A percentile compares a stretch with the other conserved stretches of the same genome.
These are phyloP conservation scores for Lytechinus pictus DNA, from an alignment of 35 echinoderm and acorn worm species.

Conservation along the genomic window DNA sequence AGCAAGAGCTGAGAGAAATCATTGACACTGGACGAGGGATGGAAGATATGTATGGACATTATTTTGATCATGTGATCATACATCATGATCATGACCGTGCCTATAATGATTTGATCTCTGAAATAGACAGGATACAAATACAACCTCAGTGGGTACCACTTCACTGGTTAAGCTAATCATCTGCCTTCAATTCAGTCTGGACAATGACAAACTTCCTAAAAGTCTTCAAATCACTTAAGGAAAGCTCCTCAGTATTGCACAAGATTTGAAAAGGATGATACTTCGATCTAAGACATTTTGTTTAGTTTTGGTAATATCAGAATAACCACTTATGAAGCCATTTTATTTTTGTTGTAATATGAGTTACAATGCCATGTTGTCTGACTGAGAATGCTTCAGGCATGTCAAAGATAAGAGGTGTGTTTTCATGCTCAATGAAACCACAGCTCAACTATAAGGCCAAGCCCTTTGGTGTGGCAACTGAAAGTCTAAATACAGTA, in stretches of 20 bases:
- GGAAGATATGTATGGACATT: slow-evolving; percentile 95
- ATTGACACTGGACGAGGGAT: slow-evolving; percentile 92
- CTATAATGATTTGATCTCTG: slow-evolving; percentile 71
- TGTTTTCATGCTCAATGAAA: no score
- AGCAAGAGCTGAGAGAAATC: slow-evolving; percentile 92
- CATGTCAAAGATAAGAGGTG: no score
- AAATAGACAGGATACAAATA: slow-evolving; percentile 87
- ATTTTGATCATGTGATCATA: slow-evolving; percentile 96
- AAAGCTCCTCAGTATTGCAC: neutral
- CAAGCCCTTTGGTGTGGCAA: no score
- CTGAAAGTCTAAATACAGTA: no score
- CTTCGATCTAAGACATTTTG: no score
- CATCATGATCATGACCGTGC: slow-evolving; percentile 95
- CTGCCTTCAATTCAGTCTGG: neutral
- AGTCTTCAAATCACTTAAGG: neutral
- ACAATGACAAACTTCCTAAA: neutral
- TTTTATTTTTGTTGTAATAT: no score
- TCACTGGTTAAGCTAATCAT: slow-evolving; percentile 58
- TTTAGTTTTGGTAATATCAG: no score
- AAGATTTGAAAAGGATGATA: neutral
- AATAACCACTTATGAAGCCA: no score
- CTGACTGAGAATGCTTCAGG: no score
- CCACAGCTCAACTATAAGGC: no score
- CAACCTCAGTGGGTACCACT: slow-evolving; percentile 93
- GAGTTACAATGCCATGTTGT: no score